These are phyloP conservation scores for Trypoxylus dichotomus DNA, from an alignment of 1,140 invertebrate species.

Conservation along the genomic window DNA sequence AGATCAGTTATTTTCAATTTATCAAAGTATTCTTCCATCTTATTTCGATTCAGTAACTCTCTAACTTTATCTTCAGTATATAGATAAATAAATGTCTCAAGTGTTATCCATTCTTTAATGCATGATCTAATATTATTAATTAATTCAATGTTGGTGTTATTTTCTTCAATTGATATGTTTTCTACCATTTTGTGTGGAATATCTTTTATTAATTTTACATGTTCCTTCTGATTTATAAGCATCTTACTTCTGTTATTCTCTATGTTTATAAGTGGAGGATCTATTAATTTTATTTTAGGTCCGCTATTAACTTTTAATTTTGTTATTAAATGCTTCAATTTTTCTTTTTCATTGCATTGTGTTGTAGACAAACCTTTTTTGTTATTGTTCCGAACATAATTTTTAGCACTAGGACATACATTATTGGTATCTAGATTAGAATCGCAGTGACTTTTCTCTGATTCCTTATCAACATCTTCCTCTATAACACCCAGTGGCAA, in stretches of 20 bases:
- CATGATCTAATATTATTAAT: conserved; percentile 52
- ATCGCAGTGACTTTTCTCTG: neutral
- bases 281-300: conserved; percentile 27
- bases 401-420: too few species aligned
- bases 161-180: neutral
- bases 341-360: conserved; percentile 42
- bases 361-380: neutral
- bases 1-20: conserved; percentile 49
- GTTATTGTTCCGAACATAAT: too few species aligned
- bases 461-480: neutral
- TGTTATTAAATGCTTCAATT: conserved; percentile 30
- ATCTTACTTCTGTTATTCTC: neutral
- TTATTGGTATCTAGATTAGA: too few species aligned
- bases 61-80: conserved; percentile 61
- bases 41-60: conserved; percentile 59
- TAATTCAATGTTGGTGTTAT: neutral
- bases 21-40: conserved; percentile 59
- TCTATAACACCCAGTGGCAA: neutral
- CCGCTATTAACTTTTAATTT: conserved; percentile 32
- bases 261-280: neutral
- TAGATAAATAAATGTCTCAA: conserved; percentile 60
- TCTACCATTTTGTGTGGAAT: neutral
- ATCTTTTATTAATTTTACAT: conserved; percentile 26
- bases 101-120: conserved; percentile 62
- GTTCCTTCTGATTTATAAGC: neutral